Evolutionary conservation across 2,888 invertebrate species (phyloP), one percentile per base, ranked within the genome.

Genomic region (Diogma glabrata): DNA sequence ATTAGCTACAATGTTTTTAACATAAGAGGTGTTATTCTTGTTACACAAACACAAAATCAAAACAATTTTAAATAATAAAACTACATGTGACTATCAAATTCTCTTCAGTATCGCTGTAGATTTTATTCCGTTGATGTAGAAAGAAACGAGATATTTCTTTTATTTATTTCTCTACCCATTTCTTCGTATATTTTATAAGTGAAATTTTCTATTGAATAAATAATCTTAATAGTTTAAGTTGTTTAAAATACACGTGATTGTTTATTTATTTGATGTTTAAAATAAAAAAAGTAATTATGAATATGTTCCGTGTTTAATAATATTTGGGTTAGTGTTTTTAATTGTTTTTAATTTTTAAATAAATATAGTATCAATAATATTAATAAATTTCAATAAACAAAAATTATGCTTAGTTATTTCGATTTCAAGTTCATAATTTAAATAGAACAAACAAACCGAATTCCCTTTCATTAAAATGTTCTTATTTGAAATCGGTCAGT

Each of bases 41-140:
- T n/a, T n/a, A n/a, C n/a, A n/a, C n/a, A n/a, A n/a, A n/a, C n/a
- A n/a, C n/a, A n/a, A n/a, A n/a, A n/a, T n/a, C n/a, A n/a, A n/a
- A n/a, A n/a, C n/a, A n/a, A n/a, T 23, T 43, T 43, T 43, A n/a
- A 40, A 46, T 17, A 24, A 46, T 46, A 46, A 46, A 26, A 46
- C 46, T 19, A 24, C 46, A 43, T 46, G 46, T 46, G 24, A 24
- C 46, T 22, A 26, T 17, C 24, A 16, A 26, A 24, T 46, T 46
- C 23, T 46, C 46, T 46, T 46, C 26, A 46, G 46, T 46, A 46
- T 24, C 24, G 24, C 46, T 46, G 24, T 46, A 24, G 24, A 43
- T 22, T n/a, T 43, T 23, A 43, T 22, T 22, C 43, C 22, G 43
- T 22, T n/a, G 20, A 9, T 14, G 23, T 9, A 22, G 23, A 22